Percentiles rank a stretch among this genome's conserved stretches.
phyloP scores from a whole-genome alignment of 2,113 vertebrate genomes.

The Prietella phreatophila region DNA sequence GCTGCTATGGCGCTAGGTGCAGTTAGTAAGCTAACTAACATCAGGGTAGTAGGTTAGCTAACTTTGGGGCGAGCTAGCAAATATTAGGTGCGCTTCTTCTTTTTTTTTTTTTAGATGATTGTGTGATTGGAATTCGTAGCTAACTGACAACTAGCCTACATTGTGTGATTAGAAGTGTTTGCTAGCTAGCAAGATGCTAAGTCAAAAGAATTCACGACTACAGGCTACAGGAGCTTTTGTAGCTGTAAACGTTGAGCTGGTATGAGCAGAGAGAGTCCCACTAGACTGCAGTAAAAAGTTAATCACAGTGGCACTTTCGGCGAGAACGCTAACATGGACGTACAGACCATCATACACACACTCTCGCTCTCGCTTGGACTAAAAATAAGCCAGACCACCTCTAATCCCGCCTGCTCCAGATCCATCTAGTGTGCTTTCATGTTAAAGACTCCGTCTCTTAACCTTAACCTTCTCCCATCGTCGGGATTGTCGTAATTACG shows the following conservation, averaged over 20 bases:
- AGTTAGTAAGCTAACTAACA: not conserved
- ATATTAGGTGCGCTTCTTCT: not conserved
- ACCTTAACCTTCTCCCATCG: not conserved
- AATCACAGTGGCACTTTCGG: conserved; percentile 7
- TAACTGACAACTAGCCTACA: not conserved
- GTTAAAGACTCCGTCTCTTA: not conserved
- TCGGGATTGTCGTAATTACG: not conserved
- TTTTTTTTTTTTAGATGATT: not conserved
- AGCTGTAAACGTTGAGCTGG: not conserved
- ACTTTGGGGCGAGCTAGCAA: not conserved
- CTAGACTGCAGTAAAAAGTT: not conserved
- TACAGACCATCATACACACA: not conserved
- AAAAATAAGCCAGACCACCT: conserved; percentile 46
- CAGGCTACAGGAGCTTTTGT: no score
- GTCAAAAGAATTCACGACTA: no score
- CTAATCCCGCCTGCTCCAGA: conserved; percentile 31
- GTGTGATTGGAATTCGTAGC: not conserved
- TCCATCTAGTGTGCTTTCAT: not conserved
- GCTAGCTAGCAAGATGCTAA: not conserved
- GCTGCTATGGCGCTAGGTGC: no score
- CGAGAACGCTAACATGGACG: not conserved
- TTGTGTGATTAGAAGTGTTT: not conserved
- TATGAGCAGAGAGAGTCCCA: not conserved
- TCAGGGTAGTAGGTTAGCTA: not conserved
- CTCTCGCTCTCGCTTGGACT: conserved; percentile 27